These are phyloP conservation scores for Borostomias antarcticus DNA, from an alignment of 2,797 vertebrate genomes.

Conservation along the genomic window DNA sequence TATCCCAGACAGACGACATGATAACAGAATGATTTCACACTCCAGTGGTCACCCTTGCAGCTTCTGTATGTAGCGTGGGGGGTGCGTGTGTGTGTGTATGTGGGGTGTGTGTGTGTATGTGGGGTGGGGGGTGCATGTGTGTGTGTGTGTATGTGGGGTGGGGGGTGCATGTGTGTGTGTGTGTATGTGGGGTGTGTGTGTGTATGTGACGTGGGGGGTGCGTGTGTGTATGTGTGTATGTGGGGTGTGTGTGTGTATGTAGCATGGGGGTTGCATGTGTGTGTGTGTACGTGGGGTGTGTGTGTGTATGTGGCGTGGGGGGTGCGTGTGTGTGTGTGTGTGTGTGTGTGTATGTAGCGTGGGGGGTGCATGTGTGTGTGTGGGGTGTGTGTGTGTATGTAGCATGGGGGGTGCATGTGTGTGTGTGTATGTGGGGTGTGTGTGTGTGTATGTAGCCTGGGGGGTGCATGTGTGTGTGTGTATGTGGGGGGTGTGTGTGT, in stretches of 20 bases:
- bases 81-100: too few species aligned
- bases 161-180: constrained; percentile 37
- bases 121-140: constrained; percentile 44
- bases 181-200: neutral
- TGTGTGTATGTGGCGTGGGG: too few species aligned
- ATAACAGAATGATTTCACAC: constrained; percentile 78
- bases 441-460: too few species aligned
- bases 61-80: constrained; percentile 15
- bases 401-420: neutral
- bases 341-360: constrained; percentile 57
- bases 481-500: neutral
- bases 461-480: constrained; percentile 7
- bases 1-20: constrained; percentile 70
- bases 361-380: neutral
- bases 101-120: neutral
- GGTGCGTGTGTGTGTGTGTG: constrained; percentile 42
- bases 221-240: constrained; percentile 48
- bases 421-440: constrained; percentile 57
- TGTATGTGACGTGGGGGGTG: too few species aligned
- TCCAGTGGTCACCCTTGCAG: constrained; percentile 47
- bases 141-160: constrained; percentile 54
- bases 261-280: neutral
- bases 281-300: constrained; percentile 2
- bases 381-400: neutral
- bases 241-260: constrained; percentile 55